phyloP scores from a whole-genome alignment of 2,888 invertebrate species.

The Timandra comae region DNA sequence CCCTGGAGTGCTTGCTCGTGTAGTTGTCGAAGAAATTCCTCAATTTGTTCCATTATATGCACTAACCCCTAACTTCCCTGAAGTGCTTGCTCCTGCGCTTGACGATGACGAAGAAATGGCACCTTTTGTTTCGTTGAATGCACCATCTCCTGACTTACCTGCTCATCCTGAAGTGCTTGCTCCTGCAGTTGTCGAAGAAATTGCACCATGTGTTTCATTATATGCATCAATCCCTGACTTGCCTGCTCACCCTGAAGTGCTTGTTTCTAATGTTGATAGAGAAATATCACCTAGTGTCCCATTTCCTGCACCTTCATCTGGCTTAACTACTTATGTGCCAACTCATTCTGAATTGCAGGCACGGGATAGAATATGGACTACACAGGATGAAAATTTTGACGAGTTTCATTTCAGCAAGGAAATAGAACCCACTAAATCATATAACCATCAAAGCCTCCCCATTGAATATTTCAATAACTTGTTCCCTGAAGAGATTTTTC shows the following conservation, averaged over 20 bases:
- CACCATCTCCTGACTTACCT: neutral
- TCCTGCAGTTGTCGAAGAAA: neutral
- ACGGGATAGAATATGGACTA: conserved; percentile 3
- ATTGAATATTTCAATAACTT: conserved; percentile 15
- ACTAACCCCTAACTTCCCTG: too few species aligned
- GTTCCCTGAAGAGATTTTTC: conserved; percentile 11
- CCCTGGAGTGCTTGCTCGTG: too few species aligned
- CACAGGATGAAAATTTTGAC: conserved; percentile 6
- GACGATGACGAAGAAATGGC: neutral
- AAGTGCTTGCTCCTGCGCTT: conserved; percentile 2
- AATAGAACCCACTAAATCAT: conserved; percentile 10
- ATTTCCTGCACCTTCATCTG: conserved; percentile 2
- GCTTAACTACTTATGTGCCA: conserved; percentile 2
- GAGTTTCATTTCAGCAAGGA: conserved; percentile 6
- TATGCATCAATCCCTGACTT: neutral
- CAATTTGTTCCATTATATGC: neutral
- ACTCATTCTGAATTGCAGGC: conserved; percentile 4
- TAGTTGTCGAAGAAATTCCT: neutral
- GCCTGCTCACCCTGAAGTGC: too few species aligned
- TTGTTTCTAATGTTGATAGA: neutral
- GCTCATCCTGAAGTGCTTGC: too few species aligned
- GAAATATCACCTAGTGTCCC: conserved; percentile 1
- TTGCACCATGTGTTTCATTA: neutral
- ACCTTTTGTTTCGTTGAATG: neutral
- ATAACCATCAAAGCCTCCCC: conserved; percentile 8